Base-by-base conservation (phyloP, 2,888 invertebrate species). In the Barypeithes pellucidus region DNA sequence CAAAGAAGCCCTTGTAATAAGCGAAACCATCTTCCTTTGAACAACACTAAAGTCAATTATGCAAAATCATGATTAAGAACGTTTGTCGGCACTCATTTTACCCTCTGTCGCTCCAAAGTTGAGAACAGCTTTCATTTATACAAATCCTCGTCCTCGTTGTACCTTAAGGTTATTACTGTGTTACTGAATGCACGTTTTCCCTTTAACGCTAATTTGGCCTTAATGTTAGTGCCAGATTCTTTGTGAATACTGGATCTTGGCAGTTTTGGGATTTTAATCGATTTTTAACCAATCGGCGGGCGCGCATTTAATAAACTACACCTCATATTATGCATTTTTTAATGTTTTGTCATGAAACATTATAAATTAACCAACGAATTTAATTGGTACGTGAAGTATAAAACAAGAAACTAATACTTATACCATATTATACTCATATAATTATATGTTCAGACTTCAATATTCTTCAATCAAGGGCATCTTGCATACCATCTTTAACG, bases 1-100 rank as follows among this genome's bases (percentile, higher is more conserved):
- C 62, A 29, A 62, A 62, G 45, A 62, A 29, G 29, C 43, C 67
- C 39, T 43, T 47, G 43, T 47, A 70, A 65, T 70, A 70, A 65
- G 61, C 63, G 33, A 39, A 43, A 29, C 63, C 45, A 57, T 70
- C 63, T 62, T 57, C 65, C 54, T 41, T n/a, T 47, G 45, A 59
- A 47, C 62, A 62, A 61, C 67, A 72, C 67, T 73, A 69, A 69
- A 65, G 73, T 73, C 65, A 73, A 69, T 69, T 73, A 73, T 73
- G 73, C 65, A 73, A 73, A 73, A 73, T 73, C 69, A 65, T 69
- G 73, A 73, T 73, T 73, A 69, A 73, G 54, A 63, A 66, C 69
- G 73, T 57, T 69, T 69, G 73, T 63, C 67, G 73, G 57, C 62
- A 63, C 61, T 66, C 60, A 52, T 65, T 72, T 66, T 50, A 72